Evolutionary conservation across 2,888 invertebrate genomes (phyloP).

Genomic region (Argyra leucocephala): DNA sequence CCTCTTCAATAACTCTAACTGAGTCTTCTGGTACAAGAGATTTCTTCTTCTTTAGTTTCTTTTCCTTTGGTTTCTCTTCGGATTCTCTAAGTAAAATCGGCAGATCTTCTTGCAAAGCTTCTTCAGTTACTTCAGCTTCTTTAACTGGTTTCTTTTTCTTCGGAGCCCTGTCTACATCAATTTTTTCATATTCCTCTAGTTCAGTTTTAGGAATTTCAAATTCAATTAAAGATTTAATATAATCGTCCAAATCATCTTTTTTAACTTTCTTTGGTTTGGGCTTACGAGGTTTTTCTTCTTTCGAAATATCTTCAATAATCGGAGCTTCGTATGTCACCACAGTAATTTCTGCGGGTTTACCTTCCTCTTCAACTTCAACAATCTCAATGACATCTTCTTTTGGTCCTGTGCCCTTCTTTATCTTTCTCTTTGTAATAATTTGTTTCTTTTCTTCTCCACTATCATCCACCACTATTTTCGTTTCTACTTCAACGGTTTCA

Average conservation of each 20-base stretch:
- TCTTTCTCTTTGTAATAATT: constrained; percentile 35
- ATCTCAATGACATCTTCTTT: constrained; percentile 43
- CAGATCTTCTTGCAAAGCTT: constrained; percentile 25
- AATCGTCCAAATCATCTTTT: constrained; percentile 33
- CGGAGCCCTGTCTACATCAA: constrained; percentile 28
- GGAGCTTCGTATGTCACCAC: constrained; percentile 24
- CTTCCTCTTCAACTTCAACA: constrained; percentile 42
- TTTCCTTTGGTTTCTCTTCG: constrained; percentile 13
- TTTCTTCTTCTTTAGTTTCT: constrained; percentile 5
- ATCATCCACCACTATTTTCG: constrained; percentile 31
- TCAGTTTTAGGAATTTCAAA: constrained; percentile 34
- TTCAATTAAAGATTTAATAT: constrained; percentile 32
- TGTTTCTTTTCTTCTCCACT: constrained; percentile 34
- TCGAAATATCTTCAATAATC: constrained; percentile 16
- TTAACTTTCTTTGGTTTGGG: constrained; percentile 32
- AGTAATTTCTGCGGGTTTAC: constrained; percentile 39
- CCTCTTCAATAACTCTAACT: neutral
- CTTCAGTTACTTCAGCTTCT: constrained; percentile 30
- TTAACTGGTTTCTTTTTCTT: constrained; percentile 17
- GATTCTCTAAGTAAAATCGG: constrained; percentile 14
- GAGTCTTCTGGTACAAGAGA: neutral
- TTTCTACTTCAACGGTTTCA: constrained; percentile 37
- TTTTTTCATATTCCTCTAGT: constrained; percentile 36
- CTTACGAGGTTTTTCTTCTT: constrained; percentile 25
- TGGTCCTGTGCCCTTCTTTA: constrained; percentile 38